Percentiles rank a stretch among this genome's conserved stretches.
These are phyloP conservation scores for Ornithorhynchus anatinus DNA, from an alignment of 2,113 vertebrate genomes.

Conservation along the genomic window DNA sequence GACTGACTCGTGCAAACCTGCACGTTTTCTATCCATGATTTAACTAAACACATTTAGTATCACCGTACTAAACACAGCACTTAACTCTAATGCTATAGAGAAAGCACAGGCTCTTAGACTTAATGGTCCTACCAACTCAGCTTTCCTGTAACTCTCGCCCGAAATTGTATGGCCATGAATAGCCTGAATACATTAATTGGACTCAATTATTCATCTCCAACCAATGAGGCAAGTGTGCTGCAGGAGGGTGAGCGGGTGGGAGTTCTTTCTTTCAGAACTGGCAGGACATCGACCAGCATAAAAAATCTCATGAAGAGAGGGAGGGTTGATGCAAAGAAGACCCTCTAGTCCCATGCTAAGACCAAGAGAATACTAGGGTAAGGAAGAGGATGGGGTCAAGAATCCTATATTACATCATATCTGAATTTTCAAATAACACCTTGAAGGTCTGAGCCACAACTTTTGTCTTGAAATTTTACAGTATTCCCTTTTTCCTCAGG, in stretches of 20 bases:
- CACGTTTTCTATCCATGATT: conserved; percentile 22
- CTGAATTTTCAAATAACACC: too few relatives aligned
- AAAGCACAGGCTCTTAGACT: neutral
- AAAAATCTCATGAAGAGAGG: neutral
- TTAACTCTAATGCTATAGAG: conserved; percentile 1
- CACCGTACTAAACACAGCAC: neutral
- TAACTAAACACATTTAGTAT: conserved; percentile 20
- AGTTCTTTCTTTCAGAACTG: neutral
- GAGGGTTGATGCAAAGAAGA: too few relatives aligned
- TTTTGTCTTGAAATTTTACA: too few relatives aligned
- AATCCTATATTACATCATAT: too few relatives aligned
- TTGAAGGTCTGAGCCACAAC: too few relatives aligned
- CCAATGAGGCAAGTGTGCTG: neutral
- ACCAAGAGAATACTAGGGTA: too few relatives aligned
- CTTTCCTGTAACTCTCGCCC: neutral
- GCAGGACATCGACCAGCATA: conserved; percentile 1
- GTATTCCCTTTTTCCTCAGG: too few relatives aligned
- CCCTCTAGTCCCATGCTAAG: too few relatives aligned
- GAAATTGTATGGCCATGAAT: conserved; percentile 26
- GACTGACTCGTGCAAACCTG: neutral
- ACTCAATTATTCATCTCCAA: neutral
- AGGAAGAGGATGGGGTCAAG: too few relatives aligned
- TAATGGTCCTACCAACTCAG: neutral
- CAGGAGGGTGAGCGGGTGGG: neutral
- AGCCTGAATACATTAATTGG: neutral